Conservation (phyloP, 1,140 invertebrate genomes). For the Lethrus apterus region DNA sequence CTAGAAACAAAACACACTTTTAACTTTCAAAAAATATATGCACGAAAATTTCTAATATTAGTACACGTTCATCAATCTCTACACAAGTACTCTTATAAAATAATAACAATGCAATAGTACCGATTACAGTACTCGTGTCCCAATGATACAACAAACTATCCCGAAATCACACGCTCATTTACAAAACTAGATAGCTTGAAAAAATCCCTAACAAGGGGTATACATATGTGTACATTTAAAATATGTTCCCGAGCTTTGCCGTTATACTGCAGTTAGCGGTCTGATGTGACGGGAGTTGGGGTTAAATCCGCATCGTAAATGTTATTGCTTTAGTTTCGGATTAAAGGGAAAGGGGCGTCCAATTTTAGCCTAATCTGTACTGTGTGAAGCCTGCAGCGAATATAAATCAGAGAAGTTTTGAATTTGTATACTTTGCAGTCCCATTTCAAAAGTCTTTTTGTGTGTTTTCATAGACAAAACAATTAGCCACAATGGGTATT, state of each 20-base stretch:
- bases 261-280: conserved; percentile 19
- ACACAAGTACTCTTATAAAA: too few relatives aligned
- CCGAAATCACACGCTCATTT: conserved; percentile 12
- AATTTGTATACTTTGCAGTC: too few relatives aligned
- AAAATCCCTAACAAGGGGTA: conserved; percentile 16
- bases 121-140: too few relatives aligned
- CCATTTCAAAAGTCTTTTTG: too few relatives aligned
- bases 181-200: conserved; percentile 6
- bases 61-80: too few relatives aligned
- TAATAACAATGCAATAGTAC: background rate
- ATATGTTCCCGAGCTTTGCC: conserved; percentile 17
- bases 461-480: too few relatives aligned
- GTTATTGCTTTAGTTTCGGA: conserved; percentile 19
- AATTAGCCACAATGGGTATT: too few relatives aligned
- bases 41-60: too few relatives aligned
- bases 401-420: too few relatives aligned
- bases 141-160: too few relatives aligned
- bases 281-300: conserved; percentile 10
- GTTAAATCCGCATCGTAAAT: conserved; percentile 18
- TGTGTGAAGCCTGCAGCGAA: conserved; percentile 1
- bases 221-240: conserved; percentile 19
- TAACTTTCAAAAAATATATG: too few relatives aligned
- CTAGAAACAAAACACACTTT: too few relatives aligned
- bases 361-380: background rate
- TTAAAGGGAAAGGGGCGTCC: conserved; percentile 15